These are phyloP conservation scores for Amphiprion ocellaris DNA, from an alignment of 2,113 vertebrate species.

Conservation along the genomic window DNA sequence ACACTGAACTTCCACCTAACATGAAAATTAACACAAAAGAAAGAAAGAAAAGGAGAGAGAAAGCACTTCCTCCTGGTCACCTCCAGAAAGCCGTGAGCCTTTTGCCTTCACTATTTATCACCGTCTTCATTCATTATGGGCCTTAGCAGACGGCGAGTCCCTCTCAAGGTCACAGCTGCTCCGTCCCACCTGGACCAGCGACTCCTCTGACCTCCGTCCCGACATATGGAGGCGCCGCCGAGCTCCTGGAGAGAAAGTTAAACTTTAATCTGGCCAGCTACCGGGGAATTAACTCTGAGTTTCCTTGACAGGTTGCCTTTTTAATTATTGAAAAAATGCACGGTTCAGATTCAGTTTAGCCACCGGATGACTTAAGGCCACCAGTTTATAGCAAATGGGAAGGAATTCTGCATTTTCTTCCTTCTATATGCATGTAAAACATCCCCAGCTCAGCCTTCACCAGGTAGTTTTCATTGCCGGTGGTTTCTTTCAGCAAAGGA, in stretches of 20 bases:
- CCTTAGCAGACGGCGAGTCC: slow-evolving; percentile 41
- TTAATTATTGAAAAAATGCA: slow-evolving; percentile 76
- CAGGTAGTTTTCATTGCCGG: slow-evolving; percentile 13
- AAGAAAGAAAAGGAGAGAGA: slow-evolving; percentile 14
- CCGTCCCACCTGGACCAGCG: slow-evolving; percentile 63
- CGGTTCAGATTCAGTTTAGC: slow-evolving; percentile 61
- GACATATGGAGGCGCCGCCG: slow-evolving; percentile 68
- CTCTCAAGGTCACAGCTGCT: slow-evolving; percentile 80
- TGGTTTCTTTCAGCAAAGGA: slow-evolving; percentile 41
- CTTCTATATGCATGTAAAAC: slow-evolving; percentile 29
- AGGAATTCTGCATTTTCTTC: slow-evolving; percentile 13
- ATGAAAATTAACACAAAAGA: slow-evolving; percentile 15
- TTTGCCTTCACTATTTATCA: slow-evolving; percentile 74
- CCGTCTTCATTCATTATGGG: slow-evolving; percentile 68
- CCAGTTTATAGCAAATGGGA: slow-evolving; percentile 26
- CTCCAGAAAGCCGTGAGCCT: slow-evolving; percentile 57
- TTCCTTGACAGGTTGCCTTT: slow-evolving; percentile 74
- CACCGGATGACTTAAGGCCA: slow-evolving; percentile 37
- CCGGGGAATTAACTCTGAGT: slow-evolving; percentile 62
- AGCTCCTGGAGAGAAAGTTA: slow-evolving; percentile 60
- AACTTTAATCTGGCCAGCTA: slow-evolving; percentile 66
- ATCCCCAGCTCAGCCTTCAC: slow-evolving; percentile 2
- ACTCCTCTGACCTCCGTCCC: slow-evolving; percentile 57
- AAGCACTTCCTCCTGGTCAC: slow-evolving; percentile 55
- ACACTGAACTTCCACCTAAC: neutral